Evolutionary conservation across 2,113 vertebrate genomes (phyloP).

Genomic region (Ginglymostoma cirratum): DNA sequence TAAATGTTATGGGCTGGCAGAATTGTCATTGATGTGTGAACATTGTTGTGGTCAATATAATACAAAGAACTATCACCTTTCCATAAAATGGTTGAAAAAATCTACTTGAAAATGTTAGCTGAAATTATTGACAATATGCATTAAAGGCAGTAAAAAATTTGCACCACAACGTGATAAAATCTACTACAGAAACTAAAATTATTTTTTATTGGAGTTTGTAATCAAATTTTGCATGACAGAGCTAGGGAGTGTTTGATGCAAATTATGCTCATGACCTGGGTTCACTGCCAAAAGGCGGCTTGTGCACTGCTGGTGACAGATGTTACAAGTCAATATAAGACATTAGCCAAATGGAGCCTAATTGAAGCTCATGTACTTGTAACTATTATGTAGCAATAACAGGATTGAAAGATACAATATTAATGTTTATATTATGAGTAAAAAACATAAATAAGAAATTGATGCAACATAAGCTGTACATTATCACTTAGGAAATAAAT

Average conservation of each 20-base stretch:
- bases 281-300: not conserved
- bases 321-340: not conserved
- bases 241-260: constrained; percentile 5
- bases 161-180: not conserved
- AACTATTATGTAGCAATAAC: not conserved
- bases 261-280: constrained; percentile 6
- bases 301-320: not conserved
- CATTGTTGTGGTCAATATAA: not conserved
- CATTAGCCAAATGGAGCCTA: not conserved
- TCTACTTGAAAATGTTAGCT: not conserved
- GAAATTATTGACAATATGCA: not conserved
- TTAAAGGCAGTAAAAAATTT: not conserved
- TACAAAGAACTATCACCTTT: not conserved
- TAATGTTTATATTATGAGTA: not conserved
- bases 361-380: not conserved
- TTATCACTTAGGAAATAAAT: not conserved
- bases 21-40: not conserved
- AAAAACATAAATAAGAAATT: not conserved
- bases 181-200: not conserved
- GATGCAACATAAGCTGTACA: not conserved
- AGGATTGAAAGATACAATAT: not conserved
- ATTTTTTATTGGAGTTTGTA: not conserved
- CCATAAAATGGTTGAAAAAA: not conserved
- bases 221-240: constrained; percentile 27
- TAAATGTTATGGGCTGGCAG: not conserved